Conservation (phyloP, 2,113 vertebrate genomes). For the Hippoglossus stenolepis region DNA sequence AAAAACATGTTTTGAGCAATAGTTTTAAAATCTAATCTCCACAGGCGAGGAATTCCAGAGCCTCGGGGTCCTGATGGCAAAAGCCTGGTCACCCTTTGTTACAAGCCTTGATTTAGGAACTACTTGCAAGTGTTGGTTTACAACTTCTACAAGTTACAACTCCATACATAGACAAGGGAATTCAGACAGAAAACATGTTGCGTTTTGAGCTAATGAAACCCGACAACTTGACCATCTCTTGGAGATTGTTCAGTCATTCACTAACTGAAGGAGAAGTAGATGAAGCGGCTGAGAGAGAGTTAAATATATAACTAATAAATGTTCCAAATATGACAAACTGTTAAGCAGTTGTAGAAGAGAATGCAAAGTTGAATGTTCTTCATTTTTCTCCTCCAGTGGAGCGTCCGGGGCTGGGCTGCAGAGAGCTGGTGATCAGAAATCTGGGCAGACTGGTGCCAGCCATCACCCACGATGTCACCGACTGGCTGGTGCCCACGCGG, state of each 20-base stretch:
- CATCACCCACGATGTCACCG: constrained; percentile 85
- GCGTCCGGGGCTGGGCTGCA: constrained; percentile 91
- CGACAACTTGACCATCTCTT: neutral
- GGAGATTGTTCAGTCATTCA: neutral
- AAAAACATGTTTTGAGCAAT: neutral
- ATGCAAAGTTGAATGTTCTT: neutral
- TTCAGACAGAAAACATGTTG: neutral
- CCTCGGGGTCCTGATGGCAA: too few relatives aligned
- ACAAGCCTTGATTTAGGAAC: too few relatives aligned
- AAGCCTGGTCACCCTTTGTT: too few relatives aligned
- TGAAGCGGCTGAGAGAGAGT: too few relatives aligned
- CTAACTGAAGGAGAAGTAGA: neutral
- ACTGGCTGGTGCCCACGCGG: constrained; percentile 92
- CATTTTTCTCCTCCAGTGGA: constrained; percentile 73
- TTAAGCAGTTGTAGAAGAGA: too few relatives aligned
- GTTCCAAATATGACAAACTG: too few relatives aligned
- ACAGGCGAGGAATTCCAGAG: too few relatives aligned
- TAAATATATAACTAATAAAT: too few relatives aligned
- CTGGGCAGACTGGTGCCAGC: constrained; percentile 90
- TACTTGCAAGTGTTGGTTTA: neutral
- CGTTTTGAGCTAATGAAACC: neutral
- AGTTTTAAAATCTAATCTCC: too few relatives aligned
- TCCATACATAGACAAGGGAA: neutral
- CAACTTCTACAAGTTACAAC: neutral
- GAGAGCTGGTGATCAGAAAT: constrained; percentile 93